Conservation (phyloP, 2,113 vertebrate species). For the Stercorarius parasiticus region DNA sequence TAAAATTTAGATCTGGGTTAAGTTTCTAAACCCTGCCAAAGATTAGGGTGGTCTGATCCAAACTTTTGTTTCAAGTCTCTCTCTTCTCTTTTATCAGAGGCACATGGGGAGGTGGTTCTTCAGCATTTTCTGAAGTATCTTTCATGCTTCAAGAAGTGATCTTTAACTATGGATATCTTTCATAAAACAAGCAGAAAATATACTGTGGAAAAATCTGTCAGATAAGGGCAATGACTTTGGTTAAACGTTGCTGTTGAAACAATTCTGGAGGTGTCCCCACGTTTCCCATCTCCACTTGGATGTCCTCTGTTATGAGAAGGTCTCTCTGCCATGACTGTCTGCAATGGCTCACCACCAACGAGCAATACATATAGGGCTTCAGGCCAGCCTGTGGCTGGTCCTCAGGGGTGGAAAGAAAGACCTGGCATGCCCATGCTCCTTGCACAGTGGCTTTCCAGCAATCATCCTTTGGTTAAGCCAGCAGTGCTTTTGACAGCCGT, state of each 20-base stretch:
- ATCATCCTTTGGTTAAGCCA: background rate
- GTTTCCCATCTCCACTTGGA: background rate
- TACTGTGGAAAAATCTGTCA: background rate
- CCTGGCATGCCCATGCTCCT: background rate
- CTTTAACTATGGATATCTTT: background rate
- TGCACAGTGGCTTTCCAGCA: background rate
- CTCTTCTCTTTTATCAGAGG: background rate
- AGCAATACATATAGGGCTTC: background rate
- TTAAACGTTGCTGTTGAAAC: background rate
- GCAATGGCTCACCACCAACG: fast-evolving
- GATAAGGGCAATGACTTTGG: background rate
- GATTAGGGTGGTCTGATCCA: slow-evolving; percentile 5
- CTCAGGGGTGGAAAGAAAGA: background rate
- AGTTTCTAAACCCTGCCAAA: background rate
- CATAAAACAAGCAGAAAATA: background rate
- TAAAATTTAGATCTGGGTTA: background rate
- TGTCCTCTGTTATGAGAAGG: background rate
- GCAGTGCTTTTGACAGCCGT: background rate
- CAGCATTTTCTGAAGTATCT: background rate
- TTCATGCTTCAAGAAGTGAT: background rate
- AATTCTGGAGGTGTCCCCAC: background rate
- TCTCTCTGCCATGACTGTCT: background rate
- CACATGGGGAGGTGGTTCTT: background rate
- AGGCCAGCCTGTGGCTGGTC: background rate
- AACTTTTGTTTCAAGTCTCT: background rate